These are phyloP conservation scores for Hyla sarda DNA, from an alignment of 2,113 vertebrate species.

Conservation along the genomic window DNA sequence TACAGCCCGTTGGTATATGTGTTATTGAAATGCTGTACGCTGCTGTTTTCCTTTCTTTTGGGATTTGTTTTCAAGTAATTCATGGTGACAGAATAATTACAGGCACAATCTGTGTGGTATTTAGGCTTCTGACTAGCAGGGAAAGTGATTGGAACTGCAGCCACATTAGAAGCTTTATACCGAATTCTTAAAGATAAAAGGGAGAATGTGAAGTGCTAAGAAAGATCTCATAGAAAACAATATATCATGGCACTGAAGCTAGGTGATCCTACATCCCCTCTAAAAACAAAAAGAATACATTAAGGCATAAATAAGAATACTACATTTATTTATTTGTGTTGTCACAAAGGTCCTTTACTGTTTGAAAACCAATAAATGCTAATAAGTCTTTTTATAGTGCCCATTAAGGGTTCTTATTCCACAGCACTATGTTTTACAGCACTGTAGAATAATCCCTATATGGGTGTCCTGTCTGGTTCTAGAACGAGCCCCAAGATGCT, in stretches of 20 bases:
- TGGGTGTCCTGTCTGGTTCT: too few species aligned
- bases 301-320: not conserved
- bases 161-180: not conserved
- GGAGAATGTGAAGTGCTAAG: not conserved
- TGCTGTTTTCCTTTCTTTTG: slow-evolving; percentile 13
- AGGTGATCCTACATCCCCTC: not conserved
- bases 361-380: too few species aligned
- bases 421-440: too few species aligned
- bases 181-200: not conserved
- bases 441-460: too few species aligned
- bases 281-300: too few species aligned
- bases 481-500: too few species aligned
- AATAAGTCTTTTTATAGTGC: too few species aligned
- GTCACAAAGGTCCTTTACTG: too few species aligned
- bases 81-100: slow-evolving; percentile 23
- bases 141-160: not conserved
- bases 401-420: too few species aligned
- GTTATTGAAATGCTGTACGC: slow-evolving; percentile 7
- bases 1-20: not conserved
- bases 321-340: too few species aligned
- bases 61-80: slow-evolving; percentile 29
- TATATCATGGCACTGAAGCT: not conserved
- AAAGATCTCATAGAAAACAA: not conserved
- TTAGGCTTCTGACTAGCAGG: not conserved
- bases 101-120: slow-evolving; percentile 1